Percentiles rank a stretch among this genome's conserved stretches.
phyloP scores from a whole-genome alignment of 2,797 vertebrate genomes.

The Pseudopleuronectes americanus region DNA sequence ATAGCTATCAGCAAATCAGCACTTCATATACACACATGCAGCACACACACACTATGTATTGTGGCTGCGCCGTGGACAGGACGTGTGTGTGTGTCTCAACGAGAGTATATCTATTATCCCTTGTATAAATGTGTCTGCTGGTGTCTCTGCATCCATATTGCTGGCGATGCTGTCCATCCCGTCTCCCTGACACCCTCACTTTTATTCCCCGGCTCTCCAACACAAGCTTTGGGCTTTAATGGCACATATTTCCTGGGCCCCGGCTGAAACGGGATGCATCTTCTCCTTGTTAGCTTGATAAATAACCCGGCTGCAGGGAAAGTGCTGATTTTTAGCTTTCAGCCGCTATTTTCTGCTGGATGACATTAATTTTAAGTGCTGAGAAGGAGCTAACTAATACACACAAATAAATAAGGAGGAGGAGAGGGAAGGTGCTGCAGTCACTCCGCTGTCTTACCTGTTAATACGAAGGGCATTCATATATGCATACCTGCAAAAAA shows the following conservation, averaged over 20 bases:
- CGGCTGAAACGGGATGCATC: slow-evolving; percentile 87
- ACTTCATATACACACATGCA: slow-evolving; percentile 68
- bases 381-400: slow-evolving; percentile 93
- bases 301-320: slow-evolving; percentile 97
- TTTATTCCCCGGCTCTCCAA: slow-evolving; percentile 90
- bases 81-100: slow-evolving; percentile 17
- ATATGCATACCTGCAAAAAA: slow-evolving; percentile 69
- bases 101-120: slow-evolving; percentile 59
- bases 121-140: slow-evolving; percentile 76
- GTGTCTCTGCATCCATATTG: slow-evolving; percentile 76
- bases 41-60: slow-evolving; percentile 53
- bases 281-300: slow-evolving; percentile 99
- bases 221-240: slow-evolving; percentile 96
- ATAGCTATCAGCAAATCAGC: slow-evolving; percentile 75
- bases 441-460: slow-evolving; percentile 77
- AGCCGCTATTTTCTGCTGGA: slow-evolving; percentile 96
- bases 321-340: slow-evolving; percentile 98
- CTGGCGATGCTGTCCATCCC: slow-evolving; percentile 72
- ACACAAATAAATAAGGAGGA: slow-evolving; percentile 87
- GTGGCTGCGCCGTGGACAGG: slow-evolving; percentile 17
- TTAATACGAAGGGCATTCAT: slow-evolving; percentile 50
- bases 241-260: slow-evolving; percentile 90
- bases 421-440: slow-evolving; percentile 87
- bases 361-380: slow-evolving; percentile 98
- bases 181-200: slow-evolving; percentile 78